Percentiles rank a stretch among this genome's conserved stretches.
These are phyloP conservation scores for Galago senegalensis DNA, from an alignment of 2,797 vertebrate genomes.

Conservation along the genomic window DNA sequence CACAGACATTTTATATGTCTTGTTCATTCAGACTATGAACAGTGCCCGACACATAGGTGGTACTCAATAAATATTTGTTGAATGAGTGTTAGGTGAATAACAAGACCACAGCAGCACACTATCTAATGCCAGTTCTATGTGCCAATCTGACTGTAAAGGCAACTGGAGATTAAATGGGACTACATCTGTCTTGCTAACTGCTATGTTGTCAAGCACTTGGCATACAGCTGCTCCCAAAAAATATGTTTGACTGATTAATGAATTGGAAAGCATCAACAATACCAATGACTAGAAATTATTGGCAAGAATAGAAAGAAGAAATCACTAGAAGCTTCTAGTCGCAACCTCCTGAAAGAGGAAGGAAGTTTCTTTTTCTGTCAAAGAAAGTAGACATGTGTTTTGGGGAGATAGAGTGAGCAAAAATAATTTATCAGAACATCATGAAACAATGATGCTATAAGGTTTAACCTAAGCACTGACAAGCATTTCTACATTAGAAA, in stretches of 20 bases:
- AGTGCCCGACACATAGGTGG: not conserved
- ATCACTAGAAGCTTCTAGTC: not conserved
- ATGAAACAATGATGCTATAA: not conserved
- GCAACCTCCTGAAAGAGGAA: not conserved
- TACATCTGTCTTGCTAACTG: not conserved
- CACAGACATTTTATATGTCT: not conserved
- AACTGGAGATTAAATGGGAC: not conserved
- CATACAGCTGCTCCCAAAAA: not conserved
- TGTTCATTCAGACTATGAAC: not conserved
- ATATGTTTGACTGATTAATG: not conserved
- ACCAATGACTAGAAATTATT: not conserved
- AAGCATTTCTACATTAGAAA: not conserved
- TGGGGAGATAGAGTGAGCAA: not conserved
- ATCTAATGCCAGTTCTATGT: not conserved
- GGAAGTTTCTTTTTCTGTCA: not conserved
- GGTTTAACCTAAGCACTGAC: not conserved
- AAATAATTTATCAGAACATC: not conserved
- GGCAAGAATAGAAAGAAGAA: not conserved
- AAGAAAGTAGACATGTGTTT: not conserved
- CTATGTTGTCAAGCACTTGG: not conserved
- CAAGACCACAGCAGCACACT: not conserved
- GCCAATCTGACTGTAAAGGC: not conserved
- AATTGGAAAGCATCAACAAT: not conserved
- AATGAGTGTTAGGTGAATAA: not conserved
- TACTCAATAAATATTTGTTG: not conserved